A percentile compares a stretch with the other conserved stretches of the same genome.
phyloP scores from a whole-genome alignment of 2,888 invertebrate species.

The Pachliopta kotzebuea region DNA sequence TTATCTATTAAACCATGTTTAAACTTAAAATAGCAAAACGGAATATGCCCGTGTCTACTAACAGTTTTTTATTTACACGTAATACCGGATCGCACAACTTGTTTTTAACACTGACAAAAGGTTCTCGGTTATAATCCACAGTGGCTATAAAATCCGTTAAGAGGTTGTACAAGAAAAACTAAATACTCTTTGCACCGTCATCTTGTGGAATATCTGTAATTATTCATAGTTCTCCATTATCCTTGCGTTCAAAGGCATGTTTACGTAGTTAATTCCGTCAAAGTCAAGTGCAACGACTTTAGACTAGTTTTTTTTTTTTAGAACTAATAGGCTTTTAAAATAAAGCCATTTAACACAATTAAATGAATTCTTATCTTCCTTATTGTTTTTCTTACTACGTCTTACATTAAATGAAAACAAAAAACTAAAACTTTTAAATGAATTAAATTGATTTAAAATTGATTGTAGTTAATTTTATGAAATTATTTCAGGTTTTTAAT shows the following conservation, averaged over 20 bases:
- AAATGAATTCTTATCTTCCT: neutral
- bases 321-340: neutral
- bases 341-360: neutral
- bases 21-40: neutral
- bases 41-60: neutral
- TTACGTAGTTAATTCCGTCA: neutral
- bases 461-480: too few relatives aligned
- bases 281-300: conserved; percentile 2
- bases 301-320: conserved; percentile 1
- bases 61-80: neutral
- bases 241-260: neutral
- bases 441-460: too few relatives aligned
- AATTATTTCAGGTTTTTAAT: too few relatives aligned
- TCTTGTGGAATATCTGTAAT: neutral
- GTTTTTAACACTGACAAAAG: neutral
- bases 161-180: conserved; percentile 3
- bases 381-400: neutral
- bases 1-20: neutral
- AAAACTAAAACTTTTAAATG: too few relatives aligned
- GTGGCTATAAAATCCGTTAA: neutral
- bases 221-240: neutral
- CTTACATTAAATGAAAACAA: too few relatives aligned
- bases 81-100: neutral
- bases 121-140: neutral
- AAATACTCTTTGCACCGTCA: conserved; percentile 1